phyloP scores from a whole-genome alignment of 2,888 invertebrate genomes.

The Malthinus seriepunctatus region DNA sequence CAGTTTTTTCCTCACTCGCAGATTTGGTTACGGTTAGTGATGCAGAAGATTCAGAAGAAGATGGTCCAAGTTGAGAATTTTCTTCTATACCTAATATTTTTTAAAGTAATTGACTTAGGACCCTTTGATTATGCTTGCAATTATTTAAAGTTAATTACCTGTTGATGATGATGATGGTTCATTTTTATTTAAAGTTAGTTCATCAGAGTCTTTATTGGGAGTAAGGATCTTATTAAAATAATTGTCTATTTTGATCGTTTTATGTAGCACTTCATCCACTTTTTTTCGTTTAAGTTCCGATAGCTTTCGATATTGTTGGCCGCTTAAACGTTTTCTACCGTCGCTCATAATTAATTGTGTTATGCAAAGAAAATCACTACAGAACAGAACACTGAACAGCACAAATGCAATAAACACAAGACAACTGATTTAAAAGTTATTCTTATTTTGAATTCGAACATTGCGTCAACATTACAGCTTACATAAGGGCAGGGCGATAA shows the following conservation, averaged over 20 bases:
- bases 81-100: not conserved
- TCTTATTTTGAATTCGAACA: no score
- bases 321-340: not conserved
- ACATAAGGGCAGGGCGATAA: no score
- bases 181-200: not conserved
- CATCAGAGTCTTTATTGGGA: not conserved
- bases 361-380: not conserved
- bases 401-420: not conserved
- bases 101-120: not conserved
- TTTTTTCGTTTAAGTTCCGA: not conserved
- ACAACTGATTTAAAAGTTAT: no score
- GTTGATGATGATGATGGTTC: not conserved
- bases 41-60: not conserved
- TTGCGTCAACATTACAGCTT: no score
- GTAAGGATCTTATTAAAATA: not conserved
- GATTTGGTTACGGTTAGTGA: not conserved
- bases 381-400: not conserved
- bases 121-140: not conserved
- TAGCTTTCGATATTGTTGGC: not conserved
- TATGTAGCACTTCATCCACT: not conserved
- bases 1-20: not conserved
- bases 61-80: not conserved
- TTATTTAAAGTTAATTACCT: not conserved
- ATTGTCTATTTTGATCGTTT: not conserved
- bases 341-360: not conserved